phyloP scores from a whole-genome alignment of 2,797 vertebrate species.

The Gymnoscopelus braueri region DNA sequence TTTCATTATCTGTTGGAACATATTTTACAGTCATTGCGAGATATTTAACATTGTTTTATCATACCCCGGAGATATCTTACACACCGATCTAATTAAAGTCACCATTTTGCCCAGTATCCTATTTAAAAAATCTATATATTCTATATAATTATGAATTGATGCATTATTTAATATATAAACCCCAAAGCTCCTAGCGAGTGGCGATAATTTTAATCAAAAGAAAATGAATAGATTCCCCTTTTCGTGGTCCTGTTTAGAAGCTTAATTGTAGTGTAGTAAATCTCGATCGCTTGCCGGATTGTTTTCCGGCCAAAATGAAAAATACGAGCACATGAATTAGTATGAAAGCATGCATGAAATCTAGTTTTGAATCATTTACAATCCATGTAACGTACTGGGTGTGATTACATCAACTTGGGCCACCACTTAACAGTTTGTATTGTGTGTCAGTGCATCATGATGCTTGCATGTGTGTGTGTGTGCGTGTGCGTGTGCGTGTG shows the following conservation, averaged over 20 bases:
- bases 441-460: constrained; percentile 13
- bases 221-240: constrained; percentile 82
- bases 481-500: neutral
- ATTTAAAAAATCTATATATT: constrained; percentile 88
- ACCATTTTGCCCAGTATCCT: constrained; percentile 81
- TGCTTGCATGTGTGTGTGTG: constrained; percentile 14
- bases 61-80: constrained; percentile 86
- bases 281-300: constrained; percentile 74
- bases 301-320: constrained; percentile 73
- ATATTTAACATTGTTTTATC: constrained; percentile 87
- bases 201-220: constrained; percentile 86
- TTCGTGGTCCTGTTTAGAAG: constrained; percentile 81
- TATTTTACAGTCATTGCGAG: constrained; percentile 83
- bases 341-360: constrained; percentile 82
- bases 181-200: constrained; percentile 83
- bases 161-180: constrained; percentile 88
- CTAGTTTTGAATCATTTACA: constrained; percentile 78
- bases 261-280: constrained; percentile 78
- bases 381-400: constrained; percentile 73
- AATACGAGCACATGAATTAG: constrained; percentile 72
- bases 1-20: constrained; percentile 86
- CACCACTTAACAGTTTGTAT: constrained; percentile 65
- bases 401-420: constrained; percentile 72
- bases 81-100: constrained; percentile 86
- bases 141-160: constrained; percentile 89